Conservation (phyloP, 2,113 vertebrate species). For the Puffinus mauretanicus region DNA sequence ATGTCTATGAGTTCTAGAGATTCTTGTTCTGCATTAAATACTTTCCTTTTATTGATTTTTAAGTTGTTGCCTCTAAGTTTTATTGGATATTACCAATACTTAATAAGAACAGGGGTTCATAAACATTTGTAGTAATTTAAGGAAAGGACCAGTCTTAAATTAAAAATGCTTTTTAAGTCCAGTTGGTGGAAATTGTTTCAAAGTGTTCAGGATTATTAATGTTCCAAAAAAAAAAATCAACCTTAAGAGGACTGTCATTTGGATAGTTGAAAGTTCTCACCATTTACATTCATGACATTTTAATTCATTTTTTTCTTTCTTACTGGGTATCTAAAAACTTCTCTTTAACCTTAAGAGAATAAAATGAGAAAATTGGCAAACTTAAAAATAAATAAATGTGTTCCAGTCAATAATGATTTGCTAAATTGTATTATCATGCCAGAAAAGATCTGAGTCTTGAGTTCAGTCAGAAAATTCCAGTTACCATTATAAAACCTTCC, state of each 20-base stretch:
- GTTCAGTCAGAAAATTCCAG: background rate
- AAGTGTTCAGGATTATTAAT: background rate
- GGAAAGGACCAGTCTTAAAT: background rate
- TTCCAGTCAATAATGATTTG: background rate
- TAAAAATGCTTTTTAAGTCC: background rate
- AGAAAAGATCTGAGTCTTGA: background rate
- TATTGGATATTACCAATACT: background rate
- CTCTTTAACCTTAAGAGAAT: background rate
- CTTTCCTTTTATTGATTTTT: background rate
- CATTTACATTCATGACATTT: background rate
- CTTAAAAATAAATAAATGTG: background rate
- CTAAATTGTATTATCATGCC: background rate
- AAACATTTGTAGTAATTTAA: background rate
- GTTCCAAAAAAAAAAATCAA: background rate
- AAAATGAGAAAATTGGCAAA: background rate
- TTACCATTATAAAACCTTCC: background rate
- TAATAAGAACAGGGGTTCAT: background rate
- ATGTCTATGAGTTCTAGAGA: background rate
- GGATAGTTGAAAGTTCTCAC: background rate
- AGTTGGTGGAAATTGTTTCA: background rate
- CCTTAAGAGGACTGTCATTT: background rate
- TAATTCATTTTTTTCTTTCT: background rate
- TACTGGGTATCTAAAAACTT: background rate
- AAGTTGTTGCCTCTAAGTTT: background rate
- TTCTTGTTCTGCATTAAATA: background rate